Evolutionary conservation across 2,888 invertebrate species (phyloP).

Genomic region (Sminthurinus aureus): DNA sequence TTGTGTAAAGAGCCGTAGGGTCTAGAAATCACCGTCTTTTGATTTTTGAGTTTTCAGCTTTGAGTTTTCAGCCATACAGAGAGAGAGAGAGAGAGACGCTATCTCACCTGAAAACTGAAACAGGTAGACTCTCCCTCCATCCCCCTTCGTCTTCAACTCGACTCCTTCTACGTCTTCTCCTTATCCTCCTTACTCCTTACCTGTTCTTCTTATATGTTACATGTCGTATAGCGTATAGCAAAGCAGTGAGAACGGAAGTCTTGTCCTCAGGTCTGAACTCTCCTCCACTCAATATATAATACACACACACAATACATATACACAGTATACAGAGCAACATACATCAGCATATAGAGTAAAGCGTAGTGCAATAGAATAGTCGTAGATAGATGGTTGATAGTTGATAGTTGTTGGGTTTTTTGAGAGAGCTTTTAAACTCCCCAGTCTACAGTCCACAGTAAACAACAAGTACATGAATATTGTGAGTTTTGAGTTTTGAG

Average conservation of each 20-base stretch:
- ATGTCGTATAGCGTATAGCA: neutral
- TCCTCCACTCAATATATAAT: no score
- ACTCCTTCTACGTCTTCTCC: neutral
- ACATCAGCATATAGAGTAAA: no score
- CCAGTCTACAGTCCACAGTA: neutral
- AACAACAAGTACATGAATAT: neutral
- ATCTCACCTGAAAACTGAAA: conserved; percentile 28
- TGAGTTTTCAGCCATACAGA: no score
- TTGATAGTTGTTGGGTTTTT: no score
- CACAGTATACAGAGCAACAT: no score
- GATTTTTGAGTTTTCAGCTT: neutral
- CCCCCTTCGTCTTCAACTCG: neutral
- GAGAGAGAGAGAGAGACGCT: neutral
- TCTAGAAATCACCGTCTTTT: conserved; percentile 32
- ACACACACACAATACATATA: neutral
- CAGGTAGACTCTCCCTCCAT: conserved; percentile 28
- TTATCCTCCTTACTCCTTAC: neutral
- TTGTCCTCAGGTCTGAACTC: conserved; percentile 27
- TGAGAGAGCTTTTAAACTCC: conserved; percentile 37
- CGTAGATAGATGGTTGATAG: no score
- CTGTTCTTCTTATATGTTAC: neutral
- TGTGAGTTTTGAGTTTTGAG: neutral
- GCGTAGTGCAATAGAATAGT: no score
- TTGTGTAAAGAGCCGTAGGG: conserved; percentile 18
- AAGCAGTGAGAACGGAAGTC: conserved; percentile 35